Percentiles rank a stretch among this genome's conserved stretches.
These are phyloP conservation scores for Colostygia pectinataria DNA, from an alignment of 2,888 invertebrate species.

Conservation along the genomic window DNA sequence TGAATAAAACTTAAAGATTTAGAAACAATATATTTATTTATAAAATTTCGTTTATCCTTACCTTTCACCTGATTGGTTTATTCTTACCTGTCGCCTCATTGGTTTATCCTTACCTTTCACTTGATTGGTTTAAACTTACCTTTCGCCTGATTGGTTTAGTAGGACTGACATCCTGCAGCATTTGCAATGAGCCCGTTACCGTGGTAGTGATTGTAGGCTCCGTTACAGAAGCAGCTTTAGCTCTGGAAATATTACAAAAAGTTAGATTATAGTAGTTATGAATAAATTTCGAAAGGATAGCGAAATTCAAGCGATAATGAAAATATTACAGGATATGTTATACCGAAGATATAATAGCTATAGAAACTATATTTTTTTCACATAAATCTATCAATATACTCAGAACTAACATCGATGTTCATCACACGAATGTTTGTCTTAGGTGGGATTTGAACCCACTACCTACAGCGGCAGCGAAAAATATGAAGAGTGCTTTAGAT, in stretches of 20 bases:
- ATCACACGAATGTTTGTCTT: too few species aligned
- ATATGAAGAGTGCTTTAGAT: too few species aligned
- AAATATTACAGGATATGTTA: too few species aligned
- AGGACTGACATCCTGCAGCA: slow-evolving; percentile 72
- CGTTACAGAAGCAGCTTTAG: slow-evolving; percentile 70
- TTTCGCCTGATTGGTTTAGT: slow-evolving; percentile 74
- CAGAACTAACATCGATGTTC: too few species aligned
- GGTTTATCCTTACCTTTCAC: slow-evolving; percentile 70
- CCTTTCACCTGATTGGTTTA: slow-evolving; percentile 73
- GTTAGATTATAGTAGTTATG: neutral
- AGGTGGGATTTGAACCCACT: too few species aligned
- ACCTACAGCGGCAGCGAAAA: too few species aligned
- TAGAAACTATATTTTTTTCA: too few species aligned
- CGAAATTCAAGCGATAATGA: slow-evolving; percentile 3
- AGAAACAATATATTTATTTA: too few species aligned
- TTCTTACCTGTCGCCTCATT: slow-evolving; percentile 66
- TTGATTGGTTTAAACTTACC: slow-evolving; percentile 63
- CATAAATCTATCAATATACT: too few species aligned
- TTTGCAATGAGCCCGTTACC: slow-evolving; percentile 65
- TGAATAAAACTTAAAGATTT: neutral
- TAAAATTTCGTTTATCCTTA: too few species aligned
- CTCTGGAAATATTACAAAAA: slow-evolving; percentile 50
- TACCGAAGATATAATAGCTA: too few species aligned
- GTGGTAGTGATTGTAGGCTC: slow-evolving; percentile 62
- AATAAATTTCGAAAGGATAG: too few species aligned